Evolutionary conservation across 2,113 vertebrate genomes (phyloP), one percentile per base, ranked within the genome.

Genomic region (Columbina picui): DNA sequence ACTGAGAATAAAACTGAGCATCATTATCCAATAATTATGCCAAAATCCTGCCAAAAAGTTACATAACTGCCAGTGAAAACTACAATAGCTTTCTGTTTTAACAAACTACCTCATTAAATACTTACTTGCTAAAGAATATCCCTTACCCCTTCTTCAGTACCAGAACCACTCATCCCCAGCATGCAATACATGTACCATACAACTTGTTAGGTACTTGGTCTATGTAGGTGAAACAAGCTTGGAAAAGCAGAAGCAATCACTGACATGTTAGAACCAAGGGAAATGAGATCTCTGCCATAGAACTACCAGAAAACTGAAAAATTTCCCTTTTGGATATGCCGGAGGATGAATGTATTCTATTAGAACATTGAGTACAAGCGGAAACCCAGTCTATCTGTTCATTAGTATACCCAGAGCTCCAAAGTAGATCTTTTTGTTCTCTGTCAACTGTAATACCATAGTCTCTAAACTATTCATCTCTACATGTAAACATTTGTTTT

Each of bases 1-100:
- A 91, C 20, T 79, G 83, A 65, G 56, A 84, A 93, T 75, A 95
- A 96, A 96, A 93, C 84, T 83, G 87, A 94, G 81, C 87, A 93
- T 95, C 95, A 93, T 91, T 96, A 96, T 63, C 39, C 78, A 93
- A 89, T 85, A 93, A 96, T 91, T 87, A 96, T 85, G 67, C 70
- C 78, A 85, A 87, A 94, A 79, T 63, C 50, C 70, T 55, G 95
- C 94, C 91, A 91, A 55, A 89, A 83, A 55, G 25, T 96, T 96
- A 96, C 26, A 89, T 96, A 96, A 95, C 84, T 76, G 75, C 23
- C 84, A 93, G 38, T 47, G 18, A 83, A 94, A 96, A 94, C 91
- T n/a, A 91, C 70, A 94, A 90, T 41, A 47, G 59, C 39, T 87
- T 86, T 91, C 87, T 89, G 81, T 97, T 94, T 89, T 67, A 94